A percentile compares a stretch with the other conserved stretches of the same genome.
These are phyloP conservation scores for Lycocorax pyrrhopterus DNA, from an alignment of 2,113 vertebrate genomes.

Conservation along the genomic window DNA sequence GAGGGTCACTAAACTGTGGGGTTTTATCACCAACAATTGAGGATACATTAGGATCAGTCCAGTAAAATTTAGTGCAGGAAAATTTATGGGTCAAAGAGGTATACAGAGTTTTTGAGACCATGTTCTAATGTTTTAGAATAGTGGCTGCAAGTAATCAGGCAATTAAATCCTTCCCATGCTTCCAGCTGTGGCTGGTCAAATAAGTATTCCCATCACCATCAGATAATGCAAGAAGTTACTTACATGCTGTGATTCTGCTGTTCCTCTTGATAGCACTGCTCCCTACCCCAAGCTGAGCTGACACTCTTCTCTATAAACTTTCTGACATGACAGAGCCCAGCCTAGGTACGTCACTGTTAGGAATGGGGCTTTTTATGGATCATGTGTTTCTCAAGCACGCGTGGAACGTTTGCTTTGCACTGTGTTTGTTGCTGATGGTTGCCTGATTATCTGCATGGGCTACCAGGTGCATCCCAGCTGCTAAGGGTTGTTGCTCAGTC, in stretches of 20 bases:
- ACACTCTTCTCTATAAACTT: neutral
- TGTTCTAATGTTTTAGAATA: neutral
- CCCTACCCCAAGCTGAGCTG: neutral
- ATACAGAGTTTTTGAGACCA: neutral
- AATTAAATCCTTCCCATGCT: neutral
- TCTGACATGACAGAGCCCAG: neutral
- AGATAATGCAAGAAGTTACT: neutral
- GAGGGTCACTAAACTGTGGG: neutral
- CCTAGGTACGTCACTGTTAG: rapidly evolving
- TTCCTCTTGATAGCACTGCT: neutral
- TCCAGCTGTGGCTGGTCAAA: neutral
- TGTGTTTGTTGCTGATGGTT: neutral
- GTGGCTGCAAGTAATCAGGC: neutral
- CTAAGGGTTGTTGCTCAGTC: neutral
- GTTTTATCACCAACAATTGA: neutral
- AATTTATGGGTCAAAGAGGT: neutral
- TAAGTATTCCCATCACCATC: neutral
- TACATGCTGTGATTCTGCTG: rapidly evolving
- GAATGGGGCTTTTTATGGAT: neutral
- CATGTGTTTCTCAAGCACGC: neutral
- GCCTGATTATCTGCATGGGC: neutral
- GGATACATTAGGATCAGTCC: neutral
- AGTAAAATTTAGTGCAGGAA: neutral
- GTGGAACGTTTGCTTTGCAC: neutral
- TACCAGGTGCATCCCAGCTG: neutral